Conservation (phyloP, 2,113 vertebrate species). For the Antechinus stuartii region DNA sequence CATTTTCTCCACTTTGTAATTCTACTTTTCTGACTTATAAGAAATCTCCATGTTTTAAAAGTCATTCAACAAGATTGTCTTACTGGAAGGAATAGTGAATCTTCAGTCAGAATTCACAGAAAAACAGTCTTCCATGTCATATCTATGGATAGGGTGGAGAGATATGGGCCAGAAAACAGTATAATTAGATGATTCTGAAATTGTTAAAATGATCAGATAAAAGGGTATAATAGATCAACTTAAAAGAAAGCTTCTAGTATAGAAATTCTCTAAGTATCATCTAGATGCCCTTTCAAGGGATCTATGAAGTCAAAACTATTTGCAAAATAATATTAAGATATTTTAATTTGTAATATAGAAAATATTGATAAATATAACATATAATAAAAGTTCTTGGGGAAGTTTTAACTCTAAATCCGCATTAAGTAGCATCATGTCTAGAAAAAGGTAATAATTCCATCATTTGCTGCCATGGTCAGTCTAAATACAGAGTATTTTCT, state of each 20-base stretch:
- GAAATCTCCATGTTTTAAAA: slow-evolving; percentile 3
- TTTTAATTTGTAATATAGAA: neutral
- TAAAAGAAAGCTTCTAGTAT: neutral
- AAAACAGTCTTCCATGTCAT: neutral
- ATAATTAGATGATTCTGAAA: neutral
- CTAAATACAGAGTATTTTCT: neutral
- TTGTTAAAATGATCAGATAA: neutral
- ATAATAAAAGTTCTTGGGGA: neutral
- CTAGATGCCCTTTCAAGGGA: neutral
- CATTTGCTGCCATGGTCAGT: neutral
- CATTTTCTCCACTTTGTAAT: neutral
- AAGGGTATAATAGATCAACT: neutral
- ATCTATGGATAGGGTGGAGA: neutral
- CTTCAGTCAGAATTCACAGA: neutral
- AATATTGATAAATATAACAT: neutral
- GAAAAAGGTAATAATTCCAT: neutral
- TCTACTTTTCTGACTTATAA: neutral
- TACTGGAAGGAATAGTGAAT: neutral
- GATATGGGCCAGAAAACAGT: neutral
- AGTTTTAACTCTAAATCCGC: neutral
- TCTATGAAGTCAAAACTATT: neutral
- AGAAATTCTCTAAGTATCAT: neutral
- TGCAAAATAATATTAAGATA: neutral
- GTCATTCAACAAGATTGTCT: neutral
- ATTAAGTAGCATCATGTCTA: neutral